Evolutionary conservation across 2,888 invertebrate genomes (phyloP), one percentile per base, ranked within the genome.

Genomic region (Ochlodes sylvanus): DNA sequence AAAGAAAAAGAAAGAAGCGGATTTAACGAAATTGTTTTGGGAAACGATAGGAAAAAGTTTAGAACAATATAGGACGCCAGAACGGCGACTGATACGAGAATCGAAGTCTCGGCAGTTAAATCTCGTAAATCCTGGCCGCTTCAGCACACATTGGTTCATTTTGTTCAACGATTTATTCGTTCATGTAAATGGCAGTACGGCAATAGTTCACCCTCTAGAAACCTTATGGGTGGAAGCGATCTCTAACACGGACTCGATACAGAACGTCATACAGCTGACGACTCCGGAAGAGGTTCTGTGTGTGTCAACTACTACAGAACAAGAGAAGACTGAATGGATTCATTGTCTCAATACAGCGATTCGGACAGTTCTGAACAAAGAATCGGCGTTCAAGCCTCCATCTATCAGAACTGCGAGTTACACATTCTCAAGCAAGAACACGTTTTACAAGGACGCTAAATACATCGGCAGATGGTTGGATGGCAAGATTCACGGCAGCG

Each of bases 391-490:
- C 69, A 95, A 95, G 76, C 96, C 97, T 0, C 97, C 97, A 0
- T 91, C 95, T 50, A 90, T 95, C 5, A 94, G 98, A 62, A 95
- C 95, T 44, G 97, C 97, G 0, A 94, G 94, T 17, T 96, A 97
- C 78, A 94, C 95, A 1, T 98, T 97, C 82, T 94, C 95, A 10
- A 92, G 84, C 63, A 97, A 96, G 82, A 95, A 94, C 81, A 84
- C 94, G 0, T 94, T 94, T 77, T 97, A 95, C 79, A 96, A 97
- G 82, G 96, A 96, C 75, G 97, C 97, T 0, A 96, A 95, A 72
- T 98, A 98, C 76, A 94, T 93, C 63, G 98, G 97, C 0, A 94
- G 96, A 68, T 98, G 98, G 98, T 85, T 95, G 70, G 96, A 96
- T 80, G 98, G 97, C 0, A 96, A 97, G 81, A 94, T 98, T 79